Evolutionary conservation across 2,888 invertebrate species (phyloP), one percentile per base, ranked within the genome.

Genomic region (Amiota minor): DNA sequence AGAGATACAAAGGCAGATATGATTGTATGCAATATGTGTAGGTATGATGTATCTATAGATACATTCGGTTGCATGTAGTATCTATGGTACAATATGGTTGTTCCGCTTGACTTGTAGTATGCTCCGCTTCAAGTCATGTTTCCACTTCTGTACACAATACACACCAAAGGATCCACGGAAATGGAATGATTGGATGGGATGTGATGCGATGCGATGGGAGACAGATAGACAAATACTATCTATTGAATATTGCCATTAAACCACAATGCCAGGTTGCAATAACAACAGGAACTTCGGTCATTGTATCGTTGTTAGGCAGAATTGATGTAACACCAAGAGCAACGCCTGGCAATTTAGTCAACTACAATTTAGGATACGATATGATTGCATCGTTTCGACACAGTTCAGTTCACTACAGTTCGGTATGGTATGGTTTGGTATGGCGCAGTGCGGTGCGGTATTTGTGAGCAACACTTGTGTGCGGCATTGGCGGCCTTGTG

Each of bases 221-320:
- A 18, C 59, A 20, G 59, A 59, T 8, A 10, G 9, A 18, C 64
- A 6, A 14, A 65, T 16, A 12, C 18, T 45, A 46, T 46, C 55
- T 56, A 71, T 56, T 77, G 78, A 78, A 79, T 76, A 79, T 71
- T 79, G 81, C 70, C 80, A 35, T 78, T 75, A 76, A 76, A 76
- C 78, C 81, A 62, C 74, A 69, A 76, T 75, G 80, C 76, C 49
- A 23, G 35, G 67, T 53, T 46, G 67, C 67, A 68, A 50, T 53
- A 47, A 49, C 47, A 77, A 80, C 77, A 80, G 73, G 45, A 61
- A 70, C 69, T 35, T 35, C 23, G 35, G 49, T 69, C 55, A 45
- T 49, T 14, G 53, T 35, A 53, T 18, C 69, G 23, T 23, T 8
- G 49, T 16, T 50, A 35, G 35, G 55, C 47, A 64, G 53, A 59